phyloP scores from a whole-genome alignment of 2,888 invertebrate species.

The Lamellibrachia satsuma region DNA sequence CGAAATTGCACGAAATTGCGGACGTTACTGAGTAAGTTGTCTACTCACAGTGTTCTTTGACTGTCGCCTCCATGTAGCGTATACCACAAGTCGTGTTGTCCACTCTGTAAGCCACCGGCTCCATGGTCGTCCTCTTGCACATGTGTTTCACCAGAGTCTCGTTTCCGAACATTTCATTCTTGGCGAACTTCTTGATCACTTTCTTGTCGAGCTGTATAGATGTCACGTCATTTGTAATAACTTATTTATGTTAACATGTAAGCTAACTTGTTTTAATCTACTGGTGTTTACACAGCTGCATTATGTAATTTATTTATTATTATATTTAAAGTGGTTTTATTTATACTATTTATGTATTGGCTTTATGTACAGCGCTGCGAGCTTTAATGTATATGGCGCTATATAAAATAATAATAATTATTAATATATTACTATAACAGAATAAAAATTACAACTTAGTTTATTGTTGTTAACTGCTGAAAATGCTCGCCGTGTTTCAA shows the following conservation, averaged over 20 bases:
- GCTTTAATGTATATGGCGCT: too few relatives aligned
- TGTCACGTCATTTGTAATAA: background rate
- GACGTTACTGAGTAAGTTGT: background rate
- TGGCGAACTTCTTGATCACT: constrained; percentile 21
- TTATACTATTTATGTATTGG: too few relatives aligned
- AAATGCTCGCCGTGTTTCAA: too few relatives aligned
- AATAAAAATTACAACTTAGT: too few relatives aligned
- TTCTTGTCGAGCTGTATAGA: constrained; percentile 18
- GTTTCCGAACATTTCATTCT: constrained; percentile 7
- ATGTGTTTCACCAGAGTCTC: constrained; percentile 23
- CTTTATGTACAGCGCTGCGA: too few relatives aligned
- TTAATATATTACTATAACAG: too few relatives aligned
- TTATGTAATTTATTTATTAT: too few relatives aligned
- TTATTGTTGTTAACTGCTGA: too few relatives aligned
- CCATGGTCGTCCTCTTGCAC: background rate
- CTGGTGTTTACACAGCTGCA: background rate
- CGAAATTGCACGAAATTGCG: too few relatives aligned
- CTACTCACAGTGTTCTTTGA: constrained; percentile 20
- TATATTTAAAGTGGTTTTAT: too few relatives aligned
- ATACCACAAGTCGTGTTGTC: constrained; percentile 5
- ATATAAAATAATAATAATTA: too few relatives aligned
- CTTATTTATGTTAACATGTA: background rate
- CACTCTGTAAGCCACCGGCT: background rate
- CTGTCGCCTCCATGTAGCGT: constrained; percentile 11
- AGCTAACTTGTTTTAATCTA: background rate